Base-by-base conservation (phyloP, 2,113 vertebrate genomes). In the Oreochromis tanganicae region DNA sequence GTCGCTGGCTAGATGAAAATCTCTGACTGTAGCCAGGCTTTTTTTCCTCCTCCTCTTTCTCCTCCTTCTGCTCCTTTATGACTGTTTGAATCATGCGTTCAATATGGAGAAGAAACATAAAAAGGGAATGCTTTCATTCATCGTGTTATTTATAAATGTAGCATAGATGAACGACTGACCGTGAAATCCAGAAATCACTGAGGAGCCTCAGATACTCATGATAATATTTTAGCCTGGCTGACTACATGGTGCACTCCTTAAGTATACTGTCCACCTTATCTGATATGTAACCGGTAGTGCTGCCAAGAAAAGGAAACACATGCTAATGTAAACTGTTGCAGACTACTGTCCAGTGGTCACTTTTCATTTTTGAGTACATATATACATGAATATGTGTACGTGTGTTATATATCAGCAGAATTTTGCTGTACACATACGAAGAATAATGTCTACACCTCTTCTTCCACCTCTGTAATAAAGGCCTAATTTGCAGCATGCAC, bases 201-300 rank as follows among this genome's bases (percentile, higher is more conserved):
- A 48, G 17, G 46, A 32, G 2, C 50, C 17, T 54, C 52, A 61
- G 24, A 50, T 36, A 80, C 57, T 36, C 41, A 27, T 56, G 46
- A 55, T 50, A 61, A 75, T 54, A 38, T 29, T 43, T 81, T 46
- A 54, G 34, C 59, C 36, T 52, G 46, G 27, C 73, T 50, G 73
- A 34, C 73, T 52, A 5, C 46, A 21, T 7, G 32, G 4, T 81
- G 32, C 55, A 48, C n/a, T 88, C 46, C 38, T 83, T 75, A 66
- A 83, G 87, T 41, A 80, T 59, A 59, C 82, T 82, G 61, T 55
- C 17, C 80, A 73, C n/a, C 48, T 84, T 87, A 90, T 88, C 86
- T 82, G 78, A 38, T 19, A 34, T 55, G 80, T 46, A 57, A 29
- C 59, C 59, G 54, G 87, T 81, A 56, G 63, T 41, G 57, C 55